Percentiles rank a stretch among this genome's conserved stretches.
Evolutionary conservation across 1,140 invertebrate genomes (phyloP).

Genomic region (Drosophila burlai): DNA sequence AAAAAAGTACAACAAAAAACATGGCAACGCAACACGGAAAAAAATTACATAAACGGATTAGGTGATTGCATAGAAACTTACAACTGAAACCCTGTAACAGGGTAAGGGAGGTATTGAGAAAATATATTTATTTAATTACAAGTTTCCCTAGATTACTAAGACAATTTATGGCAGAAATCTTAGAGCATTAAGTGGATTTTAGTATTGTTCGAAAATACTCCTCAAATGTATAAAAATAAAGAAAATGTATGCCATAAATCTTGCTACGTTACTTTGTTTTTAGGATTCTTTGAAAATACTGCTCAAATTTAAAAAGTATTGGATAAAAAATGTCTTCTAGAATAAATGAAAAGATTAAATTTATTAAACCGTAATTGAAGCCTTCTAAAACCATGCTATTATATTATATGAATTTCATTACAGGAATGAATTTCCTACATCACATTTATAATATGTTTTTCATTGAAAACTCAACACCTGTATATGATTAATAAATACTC

Average conservation of each 20-base stretch:
- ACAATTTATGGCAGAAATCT: not conserved
- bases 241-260: too few relatives aligned
- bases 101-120: too few relatives aligned
- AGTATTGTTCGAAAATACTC: too few relatives aligned
- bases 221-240: too few relatives aligned
- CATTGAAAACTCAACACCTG: not conserved
- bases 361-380: not conserved
- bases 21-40: slow-evolving; percentile 1
- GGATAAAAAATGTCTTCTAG: too few relatives aligned
- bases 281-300: too few relatives aligned
- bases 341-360: not conserved
- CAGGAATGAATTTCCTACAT: not conserved
- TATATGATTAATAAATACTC: not conserved
- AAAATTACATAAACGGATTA: not conserved
- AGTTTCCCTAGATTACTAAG: not conserved
- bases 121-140: not conserved
- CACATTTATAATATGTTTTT: not conserved
- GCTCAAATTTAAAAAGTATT: not conserved
- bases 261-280: too few relatives aligned
- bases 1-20: slow-evolving; percentile 22
- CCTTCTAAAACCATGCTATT: too few relatives aligned
- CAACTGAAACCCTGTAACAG: not conserved
- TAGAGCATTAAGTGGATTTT: too few relatives aligned
- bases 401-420: not conserved
- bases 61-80: not conserved